Evolutionary conservation across 1,140 invertebrate species (phyloP), one percentile per base, ranked within the genome.

Genomic region (Euschistus heros): DNA sequence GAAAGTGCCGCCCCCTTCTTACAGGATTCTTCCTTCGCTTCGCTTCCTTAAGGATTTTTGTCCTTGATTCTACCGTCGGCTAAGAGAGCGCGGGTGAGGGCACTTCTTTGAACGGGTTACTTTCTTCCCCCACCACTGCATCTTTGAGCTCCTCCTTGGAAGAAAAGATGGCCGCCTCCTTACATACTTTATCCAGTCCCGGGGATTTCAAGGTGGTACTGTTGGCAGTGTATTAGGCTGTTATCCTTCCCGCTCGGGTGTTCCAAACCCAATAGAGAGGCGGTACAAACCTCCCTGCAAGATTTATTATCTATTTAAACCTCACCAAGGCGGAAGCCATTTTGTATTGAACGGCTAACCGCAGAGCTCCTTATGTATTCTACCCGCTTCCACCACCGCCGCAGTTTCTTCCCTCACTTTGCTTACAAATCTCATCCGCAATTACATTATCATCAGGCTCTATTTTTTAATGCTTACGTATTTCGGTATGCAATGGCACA

Each of bases 1-100:
- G 37, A 52, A 47, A 55, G 30, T 65, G 13, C 62, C 62, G 46
- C 33, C 62, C 17, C 26, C 27, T 24, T 46, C 42, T 22, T 33
- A 14, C n/a, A 26, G 37, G 17, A 30, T 62, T 44, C 24, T 44
- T 42, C 46, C 62, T 50, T 46, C 7, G 22, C 46, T 63, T 50
- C 46, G 8, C 33, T 63, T 63, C 62, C 62, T 47, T 47, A 14
- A 47, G 62, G 26, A 50, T 61, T 61, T 64, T 24, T n/a, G 20
- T 30, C 44, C 22, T 54, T 52, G 47, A 26, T 66, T 66, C 59
- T 33, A 1, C 37, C n/a, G 42, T 46, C 33, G 22, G 15, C 46
- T 61, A 55, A 66, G 60, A 66, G 65, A 66, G 65, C 22, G 60
- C 65, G 59, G 44, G 44, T 18, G 30, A 20, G 57, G 30, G 26